These are phyloP conservation scores for Vicugna pacos DNA, from an alignment of 2,113 vertebrate genomes.

Conservation along the genomic window DNA sequence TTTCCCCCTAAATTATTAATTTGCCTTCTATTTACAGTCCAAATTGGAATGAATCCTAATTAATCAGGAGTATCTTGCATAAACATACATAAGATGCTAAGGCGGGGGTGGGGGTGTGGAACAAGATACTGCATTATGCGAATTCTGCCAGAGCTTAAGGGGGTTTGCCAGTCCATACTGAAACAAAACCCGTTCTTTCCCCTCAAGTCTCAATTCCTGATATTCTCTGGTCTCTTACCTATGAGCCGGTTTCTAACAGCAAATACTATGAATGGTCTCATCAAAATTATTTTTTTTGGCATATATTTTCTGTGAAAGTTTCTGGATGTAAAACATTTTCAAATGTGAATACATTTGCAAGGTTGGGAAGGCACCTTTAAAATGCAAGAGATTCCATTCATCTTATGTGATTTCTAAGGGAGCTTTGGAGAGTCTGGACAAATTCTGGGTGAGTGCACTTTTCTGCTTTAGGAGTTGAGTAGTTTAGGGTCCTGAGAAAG, in stretches of 20 bases:
- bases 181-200: slow-evolving; percentile 26
- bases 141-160: not conserved
- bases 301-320: not conserved
- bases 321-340: slow-evolving; percentile 13
- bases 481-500: not conserved
- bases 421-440: not conserved
- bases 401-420: not conserved
- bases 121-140: not conserved
- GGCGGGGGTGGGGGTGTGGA: not conserved
- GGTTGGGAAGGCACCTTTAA: not conserved
- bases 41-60: slow-evolving; percentile 75
- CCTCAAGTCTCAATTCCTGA: not conserved
- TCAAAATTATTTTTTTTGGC: not conserved
- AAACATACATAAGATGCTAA: slow-evolving; percentile 72
- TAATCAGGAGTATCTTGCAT: slow-evolving; percentile 71
- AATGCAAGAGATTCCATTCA: slow-evolving; percentile 15
- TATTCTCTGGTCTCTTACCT: not conserved
- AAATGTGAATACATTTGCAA: not conserved
- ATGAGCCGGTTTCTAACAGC: not conserved
- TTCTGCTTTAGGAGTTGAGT: not conserved
- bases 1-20: slow-evolving; percentile 76
- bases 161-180: not conserved
- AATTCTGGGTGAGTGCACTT: not conserved
- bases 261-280: not conserved
- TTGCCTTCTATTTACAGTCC: slow-evolving; percentile 82